phyloP scores from a whole-genome alignment of 2,888 invertebrate species.

The Microplitis deprimator region DNA sequence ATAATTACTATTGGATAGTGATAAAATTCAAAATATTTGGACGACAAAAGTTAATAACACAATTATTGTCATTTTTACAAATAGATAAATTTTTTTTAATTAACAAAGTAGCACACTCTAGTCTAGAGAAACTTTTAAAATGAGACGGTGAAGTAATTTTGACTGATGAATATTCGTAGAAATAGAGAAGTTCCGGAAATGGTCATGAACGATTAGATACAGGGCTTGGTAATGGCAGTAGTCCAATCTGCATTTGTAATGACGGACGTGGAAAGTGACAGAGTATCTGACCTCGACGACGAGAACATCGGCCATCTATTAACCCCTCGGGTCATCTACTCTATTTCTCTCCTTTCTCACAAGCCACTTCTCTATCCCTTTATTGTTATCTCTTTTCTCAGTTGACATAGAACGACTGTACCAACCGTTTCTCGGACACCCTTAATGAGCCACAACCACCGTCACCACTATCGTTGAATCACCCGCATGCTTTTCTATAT shows the following conservation, averaged over 20 bases:
- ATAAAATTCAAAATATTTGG: neutral
- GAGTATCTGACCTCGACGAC: constrained; percentile 62
- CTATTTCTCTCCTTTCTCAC: constrained; percentile 36
- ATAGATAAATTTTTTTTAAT: too few relatives aligned
- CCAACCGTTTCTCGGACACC: constrained; percentile 34
- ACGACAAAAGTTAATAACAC: too few relatives aligned
- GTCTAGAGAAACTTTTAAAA: neutral
- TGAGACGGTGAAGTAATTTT: constrained; percentile 57
- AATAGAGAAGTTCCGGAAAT: constrained; percentile 57
- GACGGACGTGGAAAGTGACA: constrained; percentile 65
- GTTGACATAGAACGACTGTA: constrained; percentile 25
- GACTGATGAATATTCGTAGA: constrained; percentile 45
- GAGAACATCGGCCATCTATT: constrained; percentile 66
- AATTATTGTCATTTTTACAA: too few relatives aligned
- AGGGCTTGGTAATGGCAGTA: constrained; percentile 57
- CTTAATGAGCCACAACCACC: constrained; percentile 53
- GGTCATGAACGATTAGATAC: constrained; percentile 60
- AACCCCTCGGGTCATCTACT: constrained; percentile 61
- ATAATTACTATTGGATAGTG: too few relatives aligned
- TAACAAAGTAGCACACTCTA: constrained; percentile 23
- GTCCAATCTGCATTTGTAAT: constrained; percentile 68
- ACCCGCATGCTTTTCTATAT: constrained; percentile 27
- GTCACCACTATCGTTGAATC: constrained; percentile 43
- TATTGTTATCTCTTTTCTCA: constrained; percentile 30
- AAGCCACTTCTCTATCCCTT: neutral